A percentile compares a stretch with the other conserved stretches of the same genome.
phyloP scores from a whole-genome alignment of 2,888 invertebrate genomes.

The Tetramorium bicarinatum region DNA sequence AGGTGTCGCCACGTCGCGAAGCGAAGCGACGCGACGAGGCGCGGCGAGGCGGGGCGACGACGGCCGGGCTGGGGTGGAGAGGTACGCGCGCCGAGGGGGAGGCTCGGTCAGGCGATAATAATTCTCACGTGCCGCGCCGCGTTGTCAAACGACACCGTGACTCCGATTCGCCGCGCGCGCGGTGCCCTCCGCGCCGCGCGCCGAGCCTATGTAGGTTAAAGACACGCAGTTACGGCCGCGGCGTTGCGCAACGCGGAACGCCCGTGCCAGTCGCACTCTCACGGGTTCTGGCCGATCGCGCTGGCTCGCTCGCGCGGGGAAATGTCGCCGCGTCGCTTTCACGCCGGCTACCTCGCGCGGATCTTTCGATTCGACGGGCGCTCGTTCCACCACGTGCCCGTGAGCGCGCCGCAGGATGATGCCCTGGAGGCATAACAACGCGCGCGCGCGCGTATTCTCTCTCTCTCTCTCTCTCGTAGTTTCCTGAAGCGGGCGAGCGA shows the following conservation, averaged over 20 bases:
- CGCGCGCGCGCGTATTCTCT: neutral
- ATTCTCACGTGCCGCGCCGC: conserved; percentile 70
- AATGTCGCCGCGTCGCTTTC: conserved; percentile 21
- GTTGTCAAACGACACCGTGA: conserved; percentile 72
- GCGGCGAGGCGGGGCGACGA: neutral
- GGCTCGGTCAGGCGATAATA: conserved; percentile 75
- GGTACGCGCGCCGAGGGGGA: neutral
- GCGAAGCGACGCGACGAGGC: conserved; percentile 58
- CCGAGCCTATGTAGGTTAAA: conserved; percentile 72
- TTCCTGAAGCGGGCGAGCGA: neutral
- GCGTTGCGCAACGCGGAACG: conserved; percentile 68
- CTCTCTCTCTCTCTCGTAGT: neutral
- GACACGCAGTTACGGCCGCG: conserved; percentile 69
- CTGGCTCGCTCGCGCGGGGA: neutral
- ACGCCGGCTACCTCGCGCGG: neutral
- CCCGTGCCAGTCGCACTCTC: conserved; percentile 24
- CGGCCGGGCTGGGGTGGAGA: conserved; percentile 58
- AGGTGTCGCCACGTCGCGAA: conserved; percentile 83
- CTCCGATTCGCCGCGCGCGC: conserved; percentile 60
- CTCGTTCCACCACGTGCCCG: conserved; percentile 35
- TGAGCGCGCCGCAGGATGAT: conserved; percentile 34
- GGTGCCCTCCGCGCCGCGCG: neutral
- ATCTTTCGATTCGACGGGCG: conserved; percentile 10
- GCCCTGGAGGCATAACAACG: neutral
- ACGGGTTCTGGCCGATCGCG: neutral